A percentile compares a stretch with the other conserved stretches of the same genome.
Evolutionary conservation across 2,797 vertebrate species (phyloP).

Genomic region (Silurus lanzhouensis): DNA sequence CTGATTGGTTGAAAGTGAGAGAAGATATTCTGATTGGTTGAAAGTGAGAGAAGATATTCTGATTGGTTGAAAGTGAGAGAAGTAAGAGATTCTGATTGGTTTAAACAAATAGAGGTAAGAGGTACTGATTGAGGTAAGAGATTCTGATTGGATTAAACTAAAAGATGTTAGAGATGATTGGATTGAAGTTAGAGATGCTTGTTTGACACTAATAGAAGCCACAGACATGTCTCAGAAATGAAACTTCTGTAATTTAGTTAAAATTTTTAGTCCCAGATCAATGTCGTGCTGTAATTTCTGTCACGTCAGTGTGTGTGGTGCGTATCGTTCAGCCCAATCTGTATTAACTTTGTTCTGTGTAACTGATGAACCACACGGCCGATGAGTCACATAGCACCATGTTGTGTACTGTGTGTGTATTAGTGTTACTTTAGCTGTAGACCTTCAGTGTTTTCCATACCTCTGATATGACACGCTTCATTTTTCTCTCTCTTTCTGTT

Average conservation of each 20-base stretch:
- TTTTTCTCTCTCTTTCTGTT: neutral
- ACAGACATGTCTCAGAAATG: too few relatives aligned
- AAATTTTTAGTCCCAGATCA: neutral
- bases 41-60: neutral
- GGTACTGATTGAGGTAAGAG: accelerated
- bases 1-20: neutral
- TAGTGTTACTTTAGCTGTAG: slow-evolving; percentile 9
- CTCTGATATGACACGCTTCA: neutral
- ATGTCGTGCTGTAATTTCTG: neutral
- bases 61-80: neutral
- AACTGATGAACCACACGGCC: neutral
- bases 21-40: neutral
- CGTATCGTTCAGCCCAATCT: neutral
- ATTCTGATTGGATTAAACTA: neutral
- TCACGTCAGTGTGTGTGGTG: neutral
- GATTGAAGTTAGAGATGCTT: neutral
- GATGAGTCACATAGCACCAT: neutral
- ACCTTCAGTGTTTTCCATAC: slow-evolving; percentile 13
- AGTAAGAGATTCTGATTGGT: neutral
- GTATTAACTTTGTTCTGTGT: slow-evolving; percentile 6
- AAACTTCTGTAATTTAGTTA: too few relatives aligned
- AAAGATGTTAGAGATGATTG: neutral
- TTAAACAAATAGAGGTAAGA: neutral
- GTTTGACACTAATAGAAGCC: neutral
- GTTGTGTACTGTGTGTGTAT: slow-evolving; percentile 10